These are phyloP conservation scores for Acinonyx jubatus DNA, from an alignment of 2,113 vertebrate genomes.

Conservation along the genomic window DNA sequence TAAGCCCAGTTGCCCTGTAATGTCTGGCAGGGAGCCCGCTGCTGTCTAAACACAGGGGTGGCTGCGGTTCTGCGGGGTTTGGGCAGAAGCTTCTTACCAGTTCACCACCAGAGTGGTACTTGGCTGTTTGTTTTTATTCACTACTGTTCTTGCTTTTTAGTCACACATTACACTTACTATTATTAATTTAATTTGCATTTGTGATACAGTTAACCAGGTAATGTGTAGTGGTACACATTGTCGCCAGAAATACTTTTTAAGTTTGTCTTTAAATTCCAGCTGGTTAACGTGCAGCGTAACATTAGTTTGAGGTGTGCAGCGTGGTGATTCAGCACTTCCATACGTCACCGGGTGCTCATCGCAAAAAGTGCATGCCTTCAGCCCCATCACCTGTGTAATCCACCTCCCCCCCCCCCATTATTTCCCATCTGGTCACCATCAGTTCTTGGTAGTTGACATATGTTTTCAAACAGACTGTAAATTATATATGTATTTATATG, in stretches of 20 bases:
- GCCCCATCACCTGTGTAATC: background rate
- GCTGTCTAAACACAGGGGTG: too few species aligned
- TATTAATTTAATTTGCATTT: constrained; percentile 2
- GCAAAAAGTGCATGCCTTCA: background rate
- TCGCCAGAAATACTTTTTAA: background rate
- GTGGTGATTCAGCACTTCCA: background rate
- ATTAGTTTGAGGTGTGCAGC: background rate
- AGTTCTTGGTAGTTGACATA: background rate
- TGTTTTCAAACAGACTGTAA: background rate
- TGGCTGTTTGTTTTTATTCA: background rate
- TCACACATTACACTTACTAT: background rate
- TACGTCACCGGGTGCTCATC: background rate
- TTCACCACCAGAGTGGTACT: background rate
- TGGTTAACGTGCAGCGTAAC: background rate
- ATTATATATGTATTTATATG: too few species aligned
- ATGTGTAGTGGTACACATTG: background rate
- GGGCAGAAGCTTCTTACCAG: background rate
- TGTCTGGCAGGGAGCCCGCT: background rate
- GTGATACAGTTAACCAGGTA: background rate
- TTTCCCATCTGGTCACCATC: background rate
- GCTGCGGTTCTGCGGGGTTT: background rate
- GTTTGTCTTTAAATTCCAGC: background rate
- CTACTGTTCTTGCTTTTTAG: background rate
- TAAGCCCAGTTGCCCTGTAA: background rate
- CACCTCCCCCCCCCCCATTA: background rate